A percentile compares a stretch with the other conserved stretches of the same genome.
These are phyloP conservation scores for Caenorhabditis plicata DNA, from an alignment of 2,888 invertebrate genomes.

Conservation along the genomic window DNA sequence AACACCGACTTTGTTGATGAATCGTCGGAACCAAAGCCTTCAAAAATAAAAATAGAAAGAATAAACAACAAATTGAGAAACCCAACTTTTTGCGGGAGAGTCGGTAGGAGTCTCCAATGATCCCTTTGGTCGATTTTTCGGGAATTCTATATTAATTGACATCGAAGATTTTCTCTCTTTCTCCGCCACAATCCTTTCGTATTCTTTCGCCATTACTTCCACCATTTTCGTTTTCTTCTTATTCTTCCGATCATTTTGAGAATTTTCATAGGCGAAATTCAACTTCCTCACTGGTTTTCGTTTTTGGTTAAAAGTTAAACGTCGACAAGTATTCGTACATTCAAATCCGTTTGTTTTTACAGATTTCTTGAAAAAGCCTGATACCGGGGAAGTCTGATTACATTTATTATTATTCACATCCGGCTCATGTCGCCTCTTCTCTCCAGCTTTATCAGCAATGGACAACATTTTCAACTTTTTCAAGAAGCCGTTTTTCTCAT, in stretches of 20 bases:
- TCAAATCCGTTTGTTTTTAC: background rate
- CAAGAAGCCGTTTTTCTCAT: slow-evolving; percentile 25
- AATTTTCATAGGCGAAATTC: slow-evolving; percentile 2
- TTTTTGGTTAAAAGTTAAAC: too few relatives aligned
- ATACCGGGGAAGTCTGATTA: too few relatives aligned
- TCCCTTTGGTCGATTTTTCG: slow-evolving; percentile 5
- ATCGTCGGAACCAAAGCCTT: too few relatives aligned
- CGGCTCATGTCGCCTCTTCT: too few relatives aligned
- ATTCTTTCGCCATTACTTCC: slow-evolving; percentile 12
- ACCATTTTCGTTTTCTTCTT: background rate
- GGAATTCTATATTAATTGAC: background rate
- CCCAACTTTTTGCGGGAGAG: slow-evolving; percentile 7
- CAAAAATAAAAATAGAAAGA: background rate
- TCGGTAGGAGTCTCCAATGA: slow-evolving; percentile 15
- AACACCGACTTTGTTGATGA: background rate
- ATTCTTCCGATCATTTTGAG: background rate
- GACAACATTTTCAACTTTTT: slow-evolving; percentile 11
- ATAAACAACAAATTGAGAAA: background rate
- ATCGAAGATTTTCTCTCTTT: background rate
- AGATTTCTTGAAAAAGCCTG: slow-evolving; percentile 9
- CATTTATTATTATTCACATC: too few relatives aligned
- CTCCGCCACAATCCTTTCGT: background rate
- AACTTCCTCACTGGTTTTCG: background rate
- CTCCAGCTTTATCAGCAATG: too few relatives aligned
- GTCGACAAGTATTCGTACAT: too few relatives aligned